These are phyloP conservation scores for Oryzias javanicus DNA, from an alignment of 2,113 vertebrate species.

Conservation along the genomic window DNA sequence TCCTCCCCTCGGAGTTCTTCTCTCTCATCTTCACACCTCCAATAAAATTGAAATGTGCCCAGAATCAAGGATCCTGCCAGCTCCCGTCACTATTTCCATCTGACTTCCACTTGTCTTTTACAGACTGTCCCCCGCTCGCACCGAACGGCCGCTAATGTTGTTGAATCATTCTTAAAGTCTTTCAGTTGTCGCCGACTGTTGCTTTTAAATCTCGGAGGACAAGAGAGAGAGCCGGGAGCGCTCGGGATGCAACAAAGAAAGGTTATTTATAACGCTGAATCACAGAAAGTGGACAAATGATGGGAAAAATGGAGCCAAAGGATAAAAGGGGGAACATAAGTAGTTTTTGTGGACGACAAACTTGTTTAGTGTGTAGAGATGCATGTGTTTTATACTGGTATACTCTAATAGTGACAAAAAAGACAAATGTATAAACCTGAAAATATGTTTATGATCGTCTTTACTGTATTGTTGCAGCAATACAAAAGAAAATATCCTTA, in stretches of 20 bases:
- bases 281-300: slow-evolving; percentile 55
- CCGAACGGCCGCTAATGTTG: slow-evolving; percentile 11
- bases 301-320: slow-evolving; percentile 30
- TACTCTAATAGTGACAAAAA: slow-evolving; percentile 12
- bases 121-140: slow-evolving; percentile 10
- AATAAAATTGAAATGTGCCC: slow-evolving; percentile 51
- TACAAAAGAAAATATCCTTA: not conserved
- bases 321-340: slow-evolving; percentile 49
- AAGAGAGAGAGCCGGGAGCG: slow-evolving; percentile 16
- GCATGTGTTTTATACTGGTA: not conserved
- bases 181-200: slow-evolving; percentile 16
- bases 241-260: slow-evolving; percentile 31
- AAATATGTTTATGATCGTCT: not conserved
- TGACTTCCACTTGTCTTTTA: slow-evolving; percentile 17
- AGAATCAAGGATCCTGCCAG: slow-evolving; percentile 49
- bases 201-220: slow-evolving; percentile 47
- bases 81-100: slow-evolving; percentile 23
- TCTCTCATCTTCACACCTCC: slow-evolving; percentile 36
- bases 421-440: not conserved
- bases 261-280: slow-evolving; percentile 54
- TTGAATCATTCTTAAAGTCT: slow-evolving; percentile 31
- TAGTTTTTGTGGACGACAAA: slow-evolving; percentile 35
- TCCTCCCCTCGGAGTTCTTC: slow-evolving; percentile 19
- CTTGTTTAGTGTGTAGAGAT: slow-evolving; percentile 1
- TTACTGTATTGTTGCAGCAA: not conserved